Conservation (phyloP, 1,140 invertebrate species). For the Saccostrea glomerata region DNA sequence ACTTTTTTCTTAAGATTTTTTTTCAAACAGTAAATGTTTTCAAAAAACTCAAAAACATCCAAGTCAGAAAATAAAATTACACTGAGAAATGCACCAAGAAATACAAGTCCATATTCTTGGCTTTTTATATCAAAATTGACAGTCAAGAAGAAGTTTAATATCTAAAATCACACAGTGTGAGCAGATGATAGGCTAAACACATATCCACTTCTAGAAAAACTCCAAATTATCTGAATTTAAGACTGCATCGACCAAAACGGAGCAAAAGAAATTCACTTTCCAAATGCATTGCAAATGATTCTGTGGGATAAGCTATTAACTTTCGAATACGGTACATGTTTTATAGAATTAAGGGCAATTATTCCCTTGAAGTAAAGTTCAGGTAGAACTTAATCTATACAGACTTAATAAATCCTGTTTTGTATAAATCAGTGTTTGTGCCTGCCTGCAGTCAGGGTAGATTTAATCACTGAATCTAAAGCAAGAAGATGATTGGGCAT, state of each 20-base stretch:
- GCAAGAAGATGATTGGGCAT: slow-evolving; percentile 16
- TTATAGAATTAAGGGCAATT: slow-evolving; percentile 1
- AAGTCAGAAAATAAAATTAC: too few species aligned
- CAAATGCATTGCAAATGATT: neutral
- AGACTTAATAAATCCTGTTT: neutral
- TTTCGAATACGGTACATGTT: neutral
- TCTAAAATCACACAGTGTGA: too few species aligned
- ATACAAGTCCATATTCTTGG: too few species aligned
- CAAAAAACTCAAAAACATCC: too few species aligned
- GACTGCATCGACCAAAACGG: neutral
- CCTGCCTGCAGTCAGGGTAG: neutral
- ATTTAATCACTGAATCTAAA: slow-evolving; percentile 28
- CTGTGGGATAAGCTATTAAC: slow-evolving; percentile 19
- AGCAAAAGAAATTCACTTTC: neutral
- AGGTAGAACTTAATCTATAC: neutral
- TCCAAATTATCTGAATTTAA: neutral
- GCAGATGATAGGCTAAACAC: too few species aligned
- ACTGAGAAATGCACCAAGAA: too few species aligned
- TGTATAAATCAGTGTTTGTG: neutral
- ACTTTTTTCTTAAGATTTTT: neutral
- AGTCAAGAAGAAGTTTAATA: too few species aligned
- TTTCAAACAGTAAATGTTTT: too few species aligned
- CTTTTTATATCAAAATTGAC: too few species aligned
- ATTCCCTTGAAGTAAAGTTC: neutral
- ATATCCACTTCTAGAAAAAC: too few species aligned